Evolutionary conservation across 2,113 vertebrate genomes (phyloP), one percentile per base, ranked within the genome.

Genomic region (Crotalus viridis): DNA sequence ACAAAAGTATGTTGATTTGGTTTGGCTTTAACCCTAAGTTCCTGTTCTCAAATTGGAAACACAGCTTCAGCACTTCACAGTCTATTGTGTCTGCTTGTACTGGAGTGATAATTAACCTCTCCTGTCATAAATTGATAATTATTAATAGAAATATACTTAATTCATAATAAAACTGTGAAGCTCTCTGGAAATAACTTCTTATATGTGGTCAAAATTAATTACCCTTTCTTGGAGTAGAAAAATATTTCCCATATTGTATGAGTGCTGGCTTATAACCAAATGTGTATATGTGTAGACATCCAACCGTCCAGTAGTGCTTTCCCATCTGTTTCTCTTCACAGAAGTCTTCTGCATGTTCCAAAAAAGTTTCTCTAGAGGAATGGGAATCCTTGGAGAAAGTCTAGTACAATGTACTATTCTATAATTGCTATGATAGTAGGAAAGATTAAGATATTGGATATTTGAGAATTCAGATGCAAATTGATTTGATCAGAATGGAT

Each of bases 141-240:
- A 15, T 33, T 39, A 43, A 89, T 57, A 89, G 22, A 64, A 51
- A 48, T 89, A 24, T 59, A 56, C 21, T 88, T 57, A 10, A 51
- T 90, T 85, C 24, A 57, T 33, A 48, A 48, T 92, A 86, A 90
- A 86, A 55, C n/a, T 85, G 46, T 43, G 22, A 81, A 19, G 88
- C 88, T 93, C 55, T 85, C 92, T 93, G 21, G 43, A 86, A 86
- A 51, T 52, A 21, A 61, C 21, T 93, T 86, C 12, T 86, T 86
- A 21, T 88, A 51, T 85, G 92, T 26, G n/a, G 28, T n/a, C 59
- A 85, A 8, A 81, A 22, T n/a, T n/a, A 46, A 46, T 89, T 56
- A 26, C 3, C 6, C n/a, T 39, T 54, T 33, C 24, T 43, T 26
- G 69, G 51, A 55, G 15, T 74, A 55, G n/a, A 56, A 33, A 81